phyloP scores from a whole-genome alignment of 1,140 invertebrate genomes.

The Brachionus rotundiformis region DNA sequence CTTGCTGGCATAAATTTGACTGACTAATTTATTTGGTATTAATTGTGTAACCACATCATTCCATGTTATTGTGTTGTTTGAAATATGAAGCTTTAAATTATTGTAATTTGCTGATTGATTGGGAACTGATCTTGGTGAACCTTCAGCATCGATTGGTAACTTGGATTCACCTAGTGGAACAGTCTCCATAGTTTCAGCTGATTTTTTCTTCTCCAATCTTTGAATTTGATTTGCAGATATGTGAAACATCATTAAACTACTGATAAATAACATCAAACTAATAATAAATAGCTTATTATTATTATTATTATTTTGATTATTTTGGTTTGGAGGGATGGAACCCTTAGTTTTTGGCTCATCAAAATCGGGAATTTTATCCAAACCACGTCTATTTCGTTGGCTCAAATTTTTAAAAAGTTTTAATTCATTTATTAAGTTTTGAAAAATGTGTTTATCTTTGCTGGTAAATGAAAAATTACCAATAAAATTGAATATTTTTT shows the following conservation, averaged over 20 bases:
- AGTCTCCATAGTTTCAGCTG: neutral
- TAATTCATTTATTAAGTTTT: neutral
- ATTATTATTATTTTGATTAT: neutral
- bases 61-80: slow-evolving; percentile 35
- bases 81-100: slow-evolving; percentile 27
- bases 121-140: neutral
- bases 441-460: neutral
- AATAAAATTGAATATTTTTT: slow-evolving; percentile 8
- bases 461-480: slow-evolving; percentile 1
- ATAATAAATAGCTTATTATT: slow-evolving; percentile 18
- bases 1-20: neutral
- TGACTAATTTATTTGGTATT: slow-evolving; percentile 17
- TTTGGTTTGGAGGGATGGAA: neutral
- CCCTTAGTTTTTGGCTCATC: neutral
- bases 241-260: slow-evolving; percentile 20
- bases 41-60: slow-evolving; percentile 43
- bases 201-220: neutral
- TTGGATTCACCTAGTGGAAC: neutral
- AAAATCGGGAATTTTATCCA: slow-evolving; percentile 29
- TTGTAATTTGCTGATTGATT: neutral
- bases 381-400: neutral
- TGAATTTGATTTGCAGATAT: slow-evolving; percentile 19
- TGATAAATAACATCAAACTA: slow-evolving; percentile 2
- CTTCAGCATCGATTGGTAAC: neutral
- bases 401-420: neutral